These are phyloP conservation scores for Drosophila aff. DNA, from an alignment of 1,140 invertebrate species.

Conservation along the genomic window DNA sequence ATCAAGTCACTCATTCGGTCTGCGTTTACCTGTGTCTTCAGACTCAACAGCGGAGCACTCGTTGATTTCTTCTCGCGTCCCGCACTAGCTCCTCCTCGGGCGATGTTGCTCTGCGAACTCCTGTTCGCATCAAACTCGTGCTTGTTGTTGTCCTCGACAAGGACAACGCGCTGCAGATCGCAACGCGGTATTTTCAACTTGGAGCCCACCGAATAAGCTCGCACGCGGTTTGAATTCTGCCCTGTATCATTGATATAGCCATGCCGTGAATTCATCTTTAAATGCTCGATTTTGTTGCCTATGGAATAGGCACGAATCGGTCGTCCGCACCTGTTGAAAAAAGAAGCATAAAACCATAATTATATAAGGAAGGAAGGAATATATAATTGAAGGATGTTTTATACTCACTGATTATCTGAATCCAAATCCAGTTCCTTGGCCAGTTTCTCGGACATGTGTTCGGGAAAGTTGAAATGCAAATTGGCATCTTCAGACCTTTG, in stretches of 20 bases:
- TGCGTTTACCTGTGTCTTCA: slow-evolving; percentile 88
- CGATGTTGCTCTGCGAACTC: slow-evolving; percentile 64
- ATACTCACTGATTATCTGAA: slow-evolving; percentile 62
- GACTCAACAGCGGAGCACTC: slow-evolving; percentile 87
- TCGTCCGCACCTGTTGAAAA: slow-evolving; percentile 85
- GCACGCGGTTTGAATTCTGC: slow-evolving; percentile 85
- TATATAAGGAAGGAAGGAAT: no score
- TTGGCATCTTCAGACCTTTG: slow-evolving; percentile 24
- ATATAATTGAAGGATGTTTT: neutral
- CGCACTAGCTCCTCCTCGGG: slow-evolving; percentile 25
- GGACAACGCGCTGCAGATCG: slow-evolving; percentile 65
- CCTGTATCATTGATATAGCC: slow-evolving; percentile 67
- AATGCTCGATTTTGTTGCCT: slow-evolving; percentile 90
- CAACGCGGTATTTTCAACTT: slow-evolving; percentile 86
- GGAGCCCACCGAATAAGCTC: slow-evolving; percentile 90
- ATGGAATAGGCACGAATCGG: slow-evolving; percentile 94
- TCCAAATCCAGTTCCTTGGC: slow-evolving; percentile 48
- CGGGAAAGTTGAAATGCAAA: slow-evolving; percentile 58
- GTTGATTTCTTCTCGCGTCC: slow-evolving; percentile 86
- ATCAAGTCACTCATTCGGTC: slow-evolving; percentile 91
- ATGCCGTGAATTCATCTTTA: slow-evolving; percentile 69
- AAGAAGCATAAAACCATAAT: neutral
- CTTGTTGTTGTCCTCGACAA: slow-evolving; percentile 59
- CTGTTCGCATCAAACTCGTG: slow-evolving; percentile 52
- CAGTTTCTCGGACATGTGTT: slow-evolving; percentile 63